Evolutionary conservation across 2,888 invertebrate genomes (phyloP).

Genomic region (Tetranychus piercei): DNA sequence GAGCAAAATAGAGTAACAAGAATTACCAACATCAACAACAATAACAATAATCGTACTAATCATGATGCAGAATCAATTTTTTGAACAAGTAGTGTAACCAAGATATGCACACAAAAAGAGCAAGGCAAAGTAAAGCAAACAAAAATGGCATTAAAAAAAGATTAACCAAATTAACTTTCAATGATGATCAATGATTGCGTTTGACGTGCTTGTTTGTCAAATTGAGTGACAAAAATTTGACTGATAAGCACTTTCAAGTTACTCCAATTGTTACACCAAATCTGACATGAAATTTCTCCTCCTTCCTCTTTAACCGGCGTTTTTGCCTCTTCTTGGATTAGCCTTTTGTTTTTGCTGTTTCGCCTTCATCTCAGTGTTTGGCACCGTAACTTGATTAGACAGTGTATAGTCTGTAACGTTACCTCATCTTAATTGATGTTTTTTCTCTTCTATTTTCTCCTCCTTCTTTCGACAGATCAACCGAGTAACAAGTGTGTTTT

Average conservation of each 20-base stretch:
- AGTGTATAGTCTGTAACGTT: neutral
- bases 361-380: neutral
- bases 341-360: neutral
- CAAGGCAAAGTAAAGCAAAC: neutral
- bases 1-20: too few relatives aligned
- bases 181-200: neutral
- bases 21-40: too few relatives aligned
- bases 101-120: neutral
- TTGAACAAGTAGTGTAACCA: neutral
- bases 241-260: neutral
- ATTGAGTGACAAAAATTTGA: neutral
- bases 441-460: neutral
- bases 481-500: too few relatives aligned
- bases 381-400: neutral
- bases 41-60: too few relatives aligned
- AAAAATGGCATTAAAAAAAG: neutral
- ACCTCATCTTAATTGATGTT: neutral
- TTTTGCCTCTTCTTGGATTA: neutral
- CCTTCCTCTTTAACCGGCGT: neutral
- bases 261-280: neutral
- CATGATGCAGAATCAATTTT: too few relatives aligned
- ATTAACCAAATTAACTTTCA: neutral
- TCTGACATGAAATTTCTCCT: neutral
- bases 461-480: neutral
- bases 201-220: neutral